Evolutionary conservation across 2,888 invertebrate genomes (phyloP).

Genomic region (Pseudolycoriella hygida): DNA sequence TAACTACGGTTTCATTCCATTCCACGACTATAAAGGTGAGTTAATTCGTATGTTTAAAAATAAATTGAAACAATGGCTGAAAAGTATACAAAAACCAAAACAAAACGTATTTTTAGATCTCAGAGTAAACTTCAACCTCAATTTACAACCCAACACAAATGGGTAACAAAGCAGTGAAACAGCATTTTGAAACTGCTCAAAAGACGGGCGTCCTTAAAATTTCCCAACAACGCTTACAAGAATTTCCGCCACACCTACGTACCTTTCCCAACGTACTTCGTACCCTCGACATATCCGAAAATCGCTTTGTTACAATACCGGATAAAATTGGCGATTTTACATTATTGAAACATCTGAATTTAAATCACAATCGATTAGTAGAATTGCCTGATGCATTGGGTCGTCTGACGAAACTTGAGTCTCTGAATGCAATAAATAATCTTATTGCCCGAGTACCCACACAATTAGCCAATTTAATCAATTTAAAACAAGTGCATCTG

Average conservation of each 20-base stretch:
- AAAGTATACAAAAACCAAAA: too few relatives aligned
- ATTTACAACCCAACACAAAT: conserved; percentile 29
- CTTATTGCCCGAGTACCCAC: conserved; percentile 47
- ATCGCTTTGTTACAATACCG: conserved; percentile 64
- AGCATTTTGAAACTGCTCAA: conserved; percentile 84
- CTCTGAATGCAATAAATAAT: conserved; percentile 65
- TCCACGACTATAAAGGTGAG: too few relatives aligned
- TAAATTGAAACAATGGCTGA: too few relatives aligned
- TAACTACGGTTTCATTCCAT: too few relatives aligned
- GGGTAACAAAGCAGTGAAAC: conserved; percentile 82
- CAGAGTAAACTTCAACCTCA: too few relatives aligned
- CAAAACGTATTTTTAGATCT: too few relatives aligned
- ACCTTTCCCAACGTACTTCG: conserved; percentile 52
- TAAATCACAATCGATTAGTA: conserved; percentile 67
- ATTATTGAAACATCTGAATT: conserved; percentile 52
- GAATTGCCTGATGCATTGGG: conserved; percentile 48
- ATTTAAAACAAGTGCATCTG: conserved; percentile 57
- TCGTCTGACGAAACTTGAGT: conserved; percentile 51
- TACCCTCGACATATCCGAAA: conserved; percentile 83
- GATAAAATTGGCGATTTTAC: conserved; percentile 60
- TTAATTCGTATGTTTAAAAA: too few relatives aligned
- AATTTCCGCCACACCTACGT: conserved; percentile 53
- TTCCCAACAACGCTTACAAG: conserved; percentile 63
- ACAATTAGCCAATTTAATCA: conserved; percentile 41
- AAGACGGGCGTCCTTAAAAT: conserved; percentile 91